phyloP scores from a whole-genome alignment of 1,140 invertebrate species.

The Drosophila oshimai region DNA sequence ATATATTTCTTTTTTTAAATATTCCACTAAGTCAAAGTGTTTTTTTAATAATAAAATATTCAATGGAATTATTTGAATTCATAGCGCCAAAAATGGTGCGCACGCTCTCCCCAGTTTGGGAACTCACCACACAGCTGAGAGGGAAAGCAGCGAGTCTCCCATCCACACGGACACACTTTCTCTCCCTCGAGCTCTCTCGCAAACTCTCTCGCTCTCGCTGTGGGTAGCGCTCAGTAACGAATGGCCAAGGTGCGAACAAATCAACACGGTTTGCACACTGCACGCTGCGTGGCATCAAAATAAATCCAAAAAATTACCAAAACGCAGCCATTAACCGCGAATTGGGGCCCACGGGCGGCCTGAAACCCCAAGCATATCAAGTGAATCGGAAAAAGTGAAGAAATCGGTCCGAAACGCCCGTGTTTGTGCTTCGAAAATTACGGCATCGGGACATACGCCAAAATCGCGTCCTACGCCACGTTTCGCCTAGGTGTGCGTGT shows the following conservation, averaged over 20 bases:
- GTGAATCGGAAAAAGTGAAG: background rate
- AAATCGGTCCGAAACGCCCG: background rate
- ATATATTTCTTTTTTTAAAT: background rate
- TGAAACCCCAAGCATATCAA: background rate
- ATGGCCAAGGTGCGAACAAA: conserved; percentile 77
- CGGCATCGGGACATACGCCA: conserved; percentile 75
- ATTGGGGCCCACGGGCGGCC: conserved; percentile 2
- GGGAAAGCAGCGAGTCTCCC: conserved; percentile 54
- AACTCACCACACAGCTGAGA: conserved; percentile 53
- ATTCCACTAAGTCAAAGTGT: too few species aligned
- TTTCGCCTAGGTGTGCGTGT: conserved; percentile 53
- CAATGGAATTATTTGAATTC: background rate
- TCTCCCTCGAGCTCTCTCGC: background rate
- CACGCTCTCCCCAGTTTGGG: conserved; percentile 34
- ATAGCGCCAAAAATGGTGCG: conserved; percentile 34
- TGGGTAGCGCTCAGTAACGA: conserved; percentile 71
- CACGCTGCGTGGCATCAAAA: conserved; percentile 69
- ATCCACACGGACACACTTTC: conserved; percentile 6
- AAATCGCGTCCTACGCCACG: conserved; percentile 71
- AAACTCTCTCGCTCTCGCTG: conserved; percentile 39
- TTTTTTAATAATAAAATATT: too few species aligned
- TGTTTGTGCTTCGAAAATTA: conserved; percentile 60
- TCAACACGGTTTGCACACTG: conserved; percentile 77
- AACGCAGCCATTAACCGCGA: conserved; percentile 25
- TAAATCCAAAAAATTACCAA: conserved; percentile 66